Conservation (phyloP, 1,140 invertebrate genomes). For the Pseudomyrmex flavicornis region DNA sequence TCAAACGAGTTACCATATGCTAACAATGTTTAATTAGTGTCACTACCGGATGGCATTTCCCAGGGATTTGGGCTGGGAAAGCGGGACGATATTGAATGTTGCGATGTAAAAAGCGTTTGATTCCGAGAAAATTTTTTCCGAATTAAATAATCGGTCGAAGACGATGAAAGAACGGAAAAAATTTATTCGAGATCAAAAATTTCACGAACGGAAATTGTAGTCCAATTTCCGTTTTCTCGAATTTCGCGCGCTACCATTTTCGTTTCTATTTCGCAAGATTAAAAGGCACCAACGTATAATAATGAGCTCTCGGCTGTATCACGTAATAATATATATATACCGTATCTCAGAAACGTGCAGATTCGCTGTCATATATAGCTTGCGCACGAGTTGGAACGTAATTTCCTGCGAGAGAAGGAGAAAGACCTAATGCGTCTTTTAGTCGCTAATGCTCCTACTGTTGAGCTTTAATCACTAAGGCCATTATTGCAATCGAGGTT, state of each 20-base stretch:
- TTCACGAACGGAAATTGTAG: not conserved
- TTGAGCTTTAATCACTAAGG: conserved; percentile 22
- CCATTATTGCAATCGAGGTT: not conserved
- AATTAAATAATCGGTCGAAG: too few species aligned
- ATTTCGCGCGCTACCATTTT: not conserved
- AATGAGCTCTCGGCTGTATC: not conserved
- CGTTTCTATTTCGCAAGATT: not conserved
- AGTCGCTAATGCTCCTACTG: not conserved
- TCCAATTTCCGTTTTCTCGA: not conserved
- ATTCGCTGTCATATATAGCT: not conserved
- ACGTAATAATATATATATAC: not conserved
- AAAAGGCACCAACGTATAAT: not conserved
- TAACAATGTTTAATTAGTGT: conserved; percentile 65
- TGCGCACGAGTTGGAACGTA: not conserved
- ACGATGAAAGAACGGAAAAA: too few species aligned
- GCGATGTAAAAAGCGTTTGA: not conserved
- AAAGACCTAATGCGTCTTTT: not conserved
- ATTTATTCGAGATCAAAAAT: too few species aligned
- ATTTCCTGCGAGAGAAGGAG: not conserved
- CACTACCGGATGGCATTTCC: conserved; percentile 28
- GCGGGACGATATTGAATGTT: not conserved
- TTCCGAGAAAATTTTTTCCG: not conserved
- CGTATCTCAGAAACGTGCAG: not conserved
- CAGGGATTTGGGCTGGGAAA: conserved; percentile 25
- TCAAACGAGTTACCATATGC: conserved; percentile 52